Conservation (phyloP, 2,113 vertebrate species). For the Shinisaurus crocodilurus region DNA sequence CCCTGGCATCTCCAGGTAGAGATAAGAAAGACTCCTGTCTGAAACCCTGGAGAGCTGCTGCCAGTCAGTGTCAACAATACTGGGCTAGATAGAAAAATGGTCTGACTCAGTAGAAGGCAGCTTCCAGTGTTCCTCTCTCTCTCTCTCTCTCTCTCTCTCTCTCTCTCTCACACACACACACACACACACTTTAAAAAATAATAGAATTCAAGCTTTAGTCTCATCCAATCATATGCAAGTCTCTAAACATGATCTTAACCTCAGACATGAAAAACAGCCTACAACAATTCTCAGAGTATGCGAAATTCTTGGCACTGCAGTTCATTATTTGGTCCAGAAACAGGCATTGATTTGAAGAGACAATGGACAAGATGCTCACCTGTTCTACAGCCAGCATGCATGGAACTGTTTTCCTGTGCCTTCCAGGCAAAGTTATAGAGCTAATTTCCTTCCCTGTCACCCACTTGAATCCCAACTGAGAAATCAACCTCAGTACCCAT, state of each 20-base stretch:
- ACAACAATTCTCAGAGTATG: slow-evolving; percentile 9
- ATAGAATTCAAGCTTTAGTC: slow-evolving; percentile 22
- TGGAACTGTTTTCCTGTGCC: neutral
- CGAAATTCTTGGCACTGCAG: slow-evolving; percentile 9
- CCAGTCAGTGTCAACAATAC: too few species aligned
- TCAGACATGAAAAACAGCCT: neutral
- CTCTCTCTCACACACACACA: neutral
- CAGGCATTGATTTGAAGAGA: neutral
- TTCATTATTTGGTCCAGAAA: slow-evolving; percentile 17
- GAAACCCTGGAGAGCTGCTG: too few species aligned
- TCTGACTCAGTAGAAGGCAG: too few species aligned
- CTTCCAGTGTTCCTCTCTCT: neutral
- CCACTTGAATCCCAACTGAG: neutral
- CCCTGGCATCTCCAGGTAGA: too few species aligned
- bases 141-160: neutral
- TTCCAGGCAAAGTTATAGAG: neutral
- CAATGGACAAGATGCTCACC: neutral
- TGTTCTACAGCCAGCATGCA: neutral
- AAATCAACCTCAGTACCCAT: neutral
- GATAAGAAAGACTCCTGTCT: too few species aligned
- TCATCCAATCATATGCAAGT: slow-evolving; percentile 5
- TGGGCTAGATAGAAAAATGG: too few species aligned
- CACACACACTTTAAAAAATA: neutral
- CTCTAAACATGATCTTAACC: slow-evolving; percentile 20
- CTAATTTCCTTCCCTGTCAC: neutral